Conservation (phyloP, 2,797 vertebrate species). For the Anguilla anguilla region DNA sequence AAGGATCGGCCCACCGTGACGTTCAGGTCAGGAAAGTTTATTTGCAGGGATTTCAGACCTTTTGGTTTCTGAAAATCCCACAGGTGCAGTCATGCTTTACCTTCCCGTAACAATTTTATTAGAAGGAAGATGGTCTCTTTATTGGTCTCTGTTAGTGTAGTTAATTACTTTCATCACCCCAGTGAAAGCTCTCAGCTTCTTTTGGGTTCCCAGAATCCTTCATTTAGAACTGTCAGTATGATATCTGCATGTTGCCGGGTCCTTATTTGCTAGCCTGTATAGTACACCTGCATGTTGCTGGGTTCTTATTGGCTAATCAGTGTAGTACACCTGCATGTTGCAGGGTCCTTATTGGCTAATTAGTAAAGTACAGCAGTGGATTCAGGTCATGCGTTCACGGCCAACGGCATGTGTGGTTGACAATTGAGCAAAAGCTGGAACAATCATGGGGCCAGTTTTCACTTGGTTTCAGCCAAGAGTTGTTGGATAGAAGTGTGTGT, state of each 20-base stretch:
- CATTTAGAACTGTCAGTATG: neutral
- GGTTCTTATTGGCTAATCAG: no score
- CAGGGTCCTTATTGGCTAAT: no score
- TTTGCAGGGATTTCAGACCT: no score
- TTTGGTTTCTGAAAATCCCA: neutral
- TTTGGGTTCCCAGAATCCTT: neutral
- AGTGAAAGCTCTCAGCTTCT: neutral
- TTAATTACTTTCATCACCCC: neutral
- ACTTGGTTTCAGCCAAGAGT: no score
- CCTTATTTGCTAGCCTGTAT: neutral
- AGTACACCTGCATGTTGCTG: neutral
- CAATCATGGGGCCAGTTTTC: neutral
- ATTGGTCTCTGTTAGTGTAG: neutral
- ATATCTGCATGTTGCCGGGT: neutral
- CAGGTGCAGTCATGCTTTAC: neutral
- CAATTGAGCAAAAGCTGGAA: neutral
- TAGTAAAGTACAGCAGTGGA: neutral
- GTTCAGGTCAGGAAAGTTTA: neutral
- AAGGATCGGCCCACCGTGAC: neutral
- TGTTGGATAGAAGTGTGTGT: slow-evolving; percentile 19
- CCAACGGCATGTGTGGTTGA: neutral
- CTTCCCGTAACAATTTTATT: neutral
- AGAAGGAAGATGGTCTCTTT: neutral
- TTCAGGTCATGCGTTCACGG: neutral
- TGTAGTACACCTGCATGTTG: neutral